Conservation (phyloP, 2,797 vertebrate genomes). For the Eurystomus glaucurus region DNA sequence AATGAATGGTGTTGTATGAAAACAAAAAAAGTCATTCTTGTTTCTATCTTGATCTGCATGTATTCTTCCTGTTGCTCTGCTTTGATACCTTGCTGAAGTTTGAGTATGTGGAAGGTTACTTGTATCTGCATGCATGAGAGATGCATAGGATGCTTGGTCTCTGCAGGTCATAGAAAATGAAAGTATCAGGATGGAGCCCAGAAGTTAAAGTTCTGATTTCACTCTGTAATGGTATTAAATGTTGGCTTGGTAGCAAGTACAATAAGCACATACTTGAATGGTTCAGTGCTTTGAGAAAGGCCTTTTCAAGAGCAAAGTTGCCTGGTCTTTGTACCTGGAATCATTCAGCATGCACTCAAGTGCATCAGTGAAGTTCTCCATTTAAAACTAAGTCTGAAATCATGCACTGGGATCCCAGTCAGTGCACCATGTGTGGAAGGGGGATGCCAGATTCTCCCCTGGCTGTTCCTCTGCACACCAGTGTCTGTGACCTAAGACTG, state of each 20-base stretch:
- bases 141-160: not conserved
- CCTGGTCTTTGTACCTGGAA: not conserved
- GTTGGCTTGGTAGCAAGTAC: not conserved
- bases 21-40: not conserved
- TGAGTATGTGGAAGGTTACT: not conserved
- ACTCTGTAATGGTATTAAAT: not conserved
- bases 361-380: fast-evolving
- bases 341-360: not conserved
- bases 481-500: not conserved
- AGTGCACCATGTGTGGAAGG: fast-evolving
- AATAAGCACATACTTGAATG: not conserved
- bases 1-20: not conserved
- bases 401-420: not conserved
- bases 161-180: not conserved
- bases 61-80: not conserved
- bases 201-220: not conserved
- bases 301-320: not conserved
- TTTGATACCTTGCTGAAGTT: not conserved
- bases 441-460: not conserved
- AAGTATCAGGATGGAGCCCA: not conserved
- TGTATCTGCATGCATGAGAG: not conserved
- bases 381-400: not conserved
- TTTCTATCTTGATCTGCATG: not conserved
- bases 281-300: not conserved
- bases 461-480: not conserved